Evolutionary conservation across 35 echinoderm and acorn worm genomes (phyloP).

Genomic region (Lytechinus pictus): DNA sequence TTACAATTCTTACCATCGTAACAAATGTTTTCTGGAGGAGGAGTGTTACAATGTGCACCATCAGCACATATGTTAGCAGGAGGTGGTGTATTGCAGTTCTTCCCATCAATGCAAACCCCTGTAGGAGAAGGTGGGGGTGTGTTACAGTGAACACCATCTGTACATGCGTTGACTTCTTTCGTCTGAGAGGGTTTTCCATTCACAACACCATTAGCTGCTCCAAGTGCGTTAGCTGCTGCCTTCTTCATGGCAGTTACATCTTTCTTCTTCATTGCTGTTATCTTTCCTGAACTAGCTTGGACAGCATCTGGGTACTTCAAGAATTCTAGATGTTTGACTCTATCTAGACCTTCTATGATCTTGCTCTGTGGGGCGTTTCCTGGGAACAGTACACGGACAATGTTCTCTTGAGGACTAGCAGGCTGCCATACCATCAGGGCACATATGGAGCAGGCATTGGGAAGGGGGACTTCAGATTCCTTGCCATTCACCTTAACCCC

Average conservation of each 20-base stretch:
- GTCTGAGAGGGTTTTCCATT: constrained; percentile 63
- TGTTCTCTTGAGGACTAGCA: constrained; percentile 84
- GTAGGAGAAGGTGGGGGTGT: constrained; percentile 83
- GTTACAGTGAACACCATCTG: constrained; percentile 81
- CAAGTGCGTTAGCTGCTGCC: constrained; percentile 42
- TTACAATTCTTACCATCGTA: constrained; percentile 68
- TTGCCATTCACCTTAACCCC: constrained; percentile 95
- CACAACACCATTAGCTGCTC: constrained; percentile 75
- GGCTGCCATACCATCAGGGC: constrained; percentile 98
- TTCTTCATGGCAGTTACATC: constrained; percentile 24
- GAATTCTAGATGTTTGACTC: constrained; percentile 91
- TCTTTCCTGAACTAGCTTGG: constrained; percentile 64
- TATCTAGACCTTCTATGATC: constrained; percentile 94
- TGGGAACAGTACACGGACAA: constrained; percentile 93
- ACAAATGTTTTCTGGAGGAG: constrained; percentile 47
- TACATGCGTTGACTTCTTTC: constrained; percentile 58
- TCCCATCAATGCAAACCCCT: constrained; percentile 72
- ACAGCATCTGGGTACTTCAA: constrained; percentile 76
- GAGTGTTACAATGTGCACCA: constrained; percentile 83
- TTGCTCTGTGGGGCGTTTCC: constrained; percentile 97
- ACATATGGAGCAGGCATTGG: constrained; percentile 93
- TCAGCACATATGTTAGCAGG: constrained; percentile 71
- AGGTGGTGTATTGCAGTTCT: constrained; percentile 76
- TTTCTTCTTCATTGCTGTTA: constrained; percentile 59
- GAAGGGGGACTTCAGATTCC: constrained; percentile 77